Percentiles rank a stretch among this genome's conserved stretches.
Evolutionary conservation across 2,888 invertebrate species (phyloP).

Genomic region (Strigamia crassipes): DNA sequence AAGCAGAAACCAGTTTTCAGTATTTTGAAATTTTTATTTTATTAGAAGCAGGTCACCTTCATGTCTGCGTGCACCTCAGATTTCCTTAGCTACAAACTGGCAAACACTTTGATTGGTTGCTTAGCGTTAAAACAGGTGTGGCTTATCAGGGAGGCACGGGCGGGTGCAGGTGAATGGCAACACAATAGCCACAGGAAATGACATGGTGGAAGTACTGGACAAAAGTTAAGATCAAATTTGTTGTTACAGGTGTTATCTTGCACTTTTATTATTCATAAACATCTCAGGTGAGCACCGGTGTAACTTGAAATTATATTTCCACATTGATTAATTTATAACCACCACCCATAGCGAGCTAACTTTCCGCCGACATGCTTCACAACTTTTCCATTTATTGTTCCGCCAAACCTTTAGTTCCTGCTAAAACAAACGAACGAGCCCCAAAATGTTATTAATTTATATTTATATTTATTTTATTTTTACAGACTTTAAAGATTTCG

Average conservation of each 20-base stretch:
- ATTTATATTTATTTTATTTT: background rate
- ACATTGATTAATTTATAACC: background rate
- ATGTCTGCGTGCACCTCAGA: background rate
- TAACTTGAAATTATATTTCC: background rate
- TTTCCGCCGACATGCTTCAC: background rate
- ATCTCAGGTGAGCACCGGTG: background rate
- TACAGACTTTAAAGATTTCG: background rate
- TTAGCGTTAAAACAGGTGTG: background rate
- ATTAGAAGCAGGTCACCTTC: conserved; percentile 22
- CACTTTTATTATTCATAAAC: background rate
- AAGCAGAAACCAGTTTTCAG: background rate
- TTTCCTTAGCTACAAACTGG: background rate
- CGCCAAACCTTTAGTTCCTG: background rate
- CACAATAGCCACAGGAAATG: conserved; percentile 31
- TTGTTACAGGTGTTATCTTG: conserved; percentile 12
- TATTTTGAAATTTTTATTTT: background rate
- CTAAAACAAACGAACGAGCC: background rate
- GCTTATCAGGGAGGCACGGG: background rate
- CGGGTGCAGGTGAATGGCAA: background rate
- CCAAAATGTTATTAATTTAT: background rate
- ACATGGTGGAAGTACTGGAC: conserved; percentile 22
- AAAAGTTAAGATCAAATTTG: conserved; percentile 19
- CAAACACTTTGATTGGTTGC: background rate
- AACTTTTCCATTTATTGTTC: background rate
- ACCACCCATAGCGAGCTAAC: background rate